These are phyloP conservation scores for Mohoua ochrocephala DNA, from an alignment of 2,113 vertebrate genomes.

Conservation along the genomic window DNA sequence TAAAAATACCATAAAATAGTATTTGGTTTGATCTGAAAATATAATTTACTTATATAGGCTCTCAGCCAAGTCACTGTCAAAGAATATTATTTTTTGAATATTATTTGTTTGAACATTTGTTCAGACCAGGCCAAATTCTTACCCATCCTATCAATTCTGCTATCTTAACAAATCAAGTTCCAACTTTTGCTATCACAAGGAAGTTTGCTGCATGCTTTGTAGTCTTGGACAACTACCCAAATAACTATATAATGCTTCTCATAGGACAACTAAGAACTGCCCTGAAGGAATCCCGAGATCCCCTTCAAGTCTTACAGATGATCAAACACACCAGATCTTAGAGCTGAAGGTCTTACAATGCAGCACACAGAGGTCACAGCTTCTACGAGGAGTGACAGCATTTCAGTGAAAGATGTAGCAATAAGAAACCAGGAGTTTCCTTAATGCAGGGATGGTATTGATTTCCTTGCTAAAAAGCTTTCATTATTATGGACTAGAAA, in stretches of 20 bases:
- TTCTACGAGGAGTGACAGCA: background rate
- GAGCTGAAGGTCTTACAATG: background rate
- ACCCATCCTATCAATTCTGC: background rate
- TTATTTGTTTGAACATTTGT: background rate
- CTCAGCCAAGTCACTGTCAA: background rate
- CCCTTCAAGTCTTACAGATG: background rate
- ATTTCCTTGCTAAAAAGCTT: background rate
- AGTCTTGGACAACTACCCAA: background rate
- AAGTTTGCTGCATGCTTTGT: background rate
- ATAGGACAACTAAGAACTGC: background rate
- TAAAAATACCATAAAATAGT: background rate
- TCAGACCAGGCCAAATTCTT: background rate
- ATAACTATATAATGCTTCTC: background rate
- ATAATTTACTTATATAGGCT: background rate
- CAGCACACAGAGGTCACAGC: background rate
- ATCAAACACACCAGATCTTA: background rate
- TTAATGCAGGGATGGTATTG: background rate
- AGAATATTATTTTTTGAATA: background rate
- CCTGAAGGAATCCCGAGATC: background rate
- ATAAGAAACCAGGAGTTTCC: background rate
- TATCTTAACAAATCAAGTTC: background rate
- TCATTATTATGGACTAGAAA: background rate
- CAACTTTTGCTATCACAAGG: background rate
- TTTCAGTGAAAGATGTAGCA: background rate
- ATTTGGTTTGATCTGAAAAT: background rate